These are phyloP conservation scores for Linyphia triangularis DNA, from an alignment of 2,888 invertebrate species.

Conservation along the genomic window DNA sequence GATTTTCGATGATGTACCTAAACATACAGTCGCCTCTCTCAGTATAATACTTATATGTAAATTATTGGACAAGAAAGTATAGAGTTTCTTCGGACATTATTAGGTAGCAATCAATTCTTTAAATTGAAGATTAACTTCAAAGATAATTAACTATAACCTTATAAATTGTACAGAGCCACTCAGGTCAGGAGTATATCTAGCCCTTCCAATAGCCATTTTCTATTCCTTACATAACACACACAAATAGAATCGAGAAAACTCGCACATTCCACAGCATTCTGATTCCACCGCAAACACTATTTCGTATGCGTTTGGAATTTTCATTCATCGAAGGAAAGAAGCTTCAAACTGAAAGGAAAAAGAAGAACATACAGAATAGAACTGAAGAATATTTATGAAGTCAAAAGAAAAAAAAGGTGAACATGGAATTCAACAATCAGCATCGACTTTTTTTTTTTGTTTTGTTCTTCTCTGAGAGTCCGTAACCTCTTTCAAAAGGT, in stretches of 20 bases:
- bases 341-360: constrained; percentile 1
- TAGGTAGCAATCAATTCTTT: too few species aligned
- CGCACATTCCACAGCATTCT: background rate
- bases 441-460: constrained; percentile 12
- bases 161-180: too few species aligned
- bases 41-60: too few species aligned
- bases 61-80: too few species aligned
- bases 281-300: constrained; percentile 38
- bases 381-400: constrained; percentile 66
- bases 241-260: background rate
- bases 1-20: too few species aligned
- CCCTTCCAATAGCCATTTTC: background rate
- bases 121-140: too few species aligned
- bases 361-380: constrained; percentile 33
- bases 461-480: background rate
- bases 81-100: too few species aligned
- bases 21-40: too few species aligned
- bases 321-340: constrained; percentile 26
- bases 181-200: too few species aligned
- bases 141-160: too few species aligned
- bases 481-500: constrained; percentile 17
- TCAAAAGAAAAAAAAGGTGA: constrained; percentile 30
- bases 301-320: constrained; percentile 51
- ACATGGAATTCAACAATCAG: constrained; percentile 27
- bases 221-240: background rate